These are phyloP conservation scores for Trichonephila clavipes DNA, from an alignment of 1,140 invertebrate genomes.

Conservation along the genomic window DNA sequence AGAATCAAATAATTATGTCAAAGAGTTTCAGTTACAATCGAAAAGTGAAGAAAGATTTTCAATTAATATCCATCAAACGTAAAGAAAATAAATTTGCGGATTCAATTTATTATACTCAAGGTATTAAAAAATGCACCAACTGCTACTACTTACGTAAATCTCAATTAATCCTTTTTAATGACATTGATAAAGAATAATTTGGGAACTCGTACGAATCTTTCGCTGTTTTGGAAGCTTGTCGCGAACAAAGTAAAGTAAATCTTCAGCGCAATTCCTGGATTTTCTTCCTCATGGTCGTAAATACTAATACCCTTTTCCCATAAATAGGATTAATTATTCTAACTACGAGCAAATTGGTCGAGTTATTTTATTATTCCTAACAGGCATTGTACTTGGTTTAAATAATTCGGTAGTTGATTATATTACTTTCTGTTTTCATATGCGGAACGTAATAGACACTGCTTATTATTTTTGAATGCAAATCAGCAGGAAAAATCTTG, in stretches of 20 bases:
- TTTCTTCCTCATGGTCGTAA: not conserved
- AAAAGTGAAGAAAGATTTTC: not conserved
- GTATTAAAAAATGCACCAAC: not conserved
- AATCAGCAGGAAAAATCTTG: no score
- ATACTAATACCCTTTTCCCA: not conserved
- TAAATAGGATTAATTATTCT: slow-evolving; percentile 45
- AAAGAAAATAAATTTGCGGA: not conserved
- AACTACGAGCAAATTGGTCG: not conserved
- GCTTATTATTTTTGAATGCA: not conserved
- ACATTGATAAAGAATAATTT: slow-evolving; percentile 6
- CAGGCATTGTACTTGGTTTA: not conserved
- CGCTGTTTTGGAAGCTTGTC: not conserved
- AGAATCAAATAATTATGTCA: no score
- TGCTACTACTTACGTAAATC: not conserved
- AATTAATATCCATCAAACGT: not conserved
- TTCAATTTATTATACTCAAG: not conserved
- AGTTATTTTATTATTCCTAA: not conserved
- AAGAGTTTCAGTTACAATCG: not conserved
- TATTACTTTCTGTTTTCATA: not conserved
- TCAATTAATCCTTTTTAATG: slow-evolving; percentile 36
- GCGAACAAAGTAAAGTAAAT: not conserved
- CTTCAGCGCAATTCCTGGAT: not conserved
- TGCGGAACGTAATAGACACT: no score
- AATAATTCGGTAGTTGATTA: not conserved
- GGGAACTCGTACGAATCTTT: not conserved